Percentiles rank a stretch among this genome's conserved stretches.
Conservation (phyloP, 2,797 vertebrate genomes). For the Lerista edwardsae region DNA sequence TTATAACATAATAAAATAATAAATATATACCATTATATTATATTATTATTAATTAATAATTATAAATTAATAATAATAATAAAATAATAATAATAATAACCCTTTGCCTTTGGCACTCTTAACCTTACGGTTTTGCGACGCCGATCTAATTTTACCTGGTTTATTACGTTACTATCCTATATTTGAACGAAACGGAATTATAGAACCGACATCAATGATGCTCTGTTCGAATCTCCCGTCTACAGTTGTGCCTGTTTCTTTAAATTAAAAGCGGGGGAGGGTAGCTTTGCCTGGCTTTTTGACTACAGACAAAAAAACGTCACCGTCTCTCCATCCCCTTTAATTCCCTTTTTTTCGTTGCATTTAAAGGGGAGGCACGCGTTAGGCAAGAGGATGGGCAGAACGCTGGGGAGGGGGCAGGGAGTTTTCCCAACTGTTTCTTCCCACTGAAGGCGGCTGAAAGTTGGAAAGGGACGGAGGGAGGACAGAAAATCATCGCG, state of each 20-base stretch:
- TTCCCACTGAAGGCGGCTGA: background rate
- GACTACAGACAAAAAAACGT: slow-evolving; percentile 4
- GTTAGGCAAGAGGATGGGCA: background rate
- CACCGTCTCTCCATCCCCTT: background rate
- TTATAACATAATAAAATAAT: too few species aligned
- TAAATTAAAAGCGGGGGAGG: background rate
- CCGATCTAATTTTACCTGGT: background rate
- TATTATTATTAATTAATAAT: too few species aligned
- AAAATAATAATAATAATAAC: background rate
- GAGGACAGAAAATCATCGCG: too few species aligned
- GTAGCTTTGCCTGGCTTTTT: background rate
- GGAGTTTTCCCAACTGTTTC: background rate
- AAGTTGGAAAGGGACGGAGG: background rate
- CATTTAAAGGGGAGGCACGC: slow-evolving; percentile 31
- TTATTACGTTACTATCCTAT: background rate
- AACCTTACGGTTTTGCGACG: background rate
- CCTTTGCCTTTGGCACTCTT: background rate
- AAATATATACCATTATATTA: too few species aligned
- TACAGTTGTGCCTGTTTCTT: background rate
- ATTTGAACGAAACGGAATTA: background rate
- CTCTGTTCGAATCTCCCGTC: background rate
- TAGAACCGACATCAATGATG: background rate
- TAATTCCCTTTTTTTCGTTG: background rate
- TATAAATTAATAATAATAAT: too few species aligned
- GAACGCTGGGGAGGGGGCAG: background rate